A percentile compares a stretch with the other conserved stretches of the same genome.
phyloP scores from a whole-genome alignment of 2,888 invertebrate genomes.

The Clepsis dumicolana region DNA sequence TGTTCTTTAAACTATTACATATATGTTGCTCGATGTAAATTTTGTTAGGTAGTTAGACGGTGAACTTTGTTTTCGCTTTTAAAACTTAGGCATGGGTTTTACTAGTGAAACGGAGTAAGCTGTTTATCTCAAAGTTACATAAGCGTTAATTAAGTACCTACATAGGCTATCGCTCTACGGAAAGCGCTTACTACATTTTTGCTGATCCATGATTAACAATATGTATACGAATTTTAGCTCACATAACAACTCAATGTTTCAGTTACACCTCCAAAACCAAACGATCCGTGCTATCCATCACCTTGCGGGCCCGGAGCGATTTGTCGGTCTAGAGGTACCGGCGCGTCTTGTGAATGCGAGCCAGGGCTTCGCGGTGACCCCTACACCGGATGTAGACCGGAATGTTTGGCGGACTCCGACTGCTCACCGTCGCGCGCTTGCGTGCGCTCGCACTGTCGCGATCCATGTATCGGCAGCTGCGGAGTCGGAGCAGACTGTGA shows the following conservation, averaged over 20 bases:
- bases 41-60: conserved; percentile 34
- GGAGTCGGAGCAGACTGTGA: conserved; percentile 93
- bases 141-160: neutral
- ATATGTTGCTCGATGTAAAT: conserved; percentile 34
- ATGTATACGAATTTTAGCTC: conserved; percentile 10
- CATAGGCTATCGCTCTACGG: conserved; percentile 50
- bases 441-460: conserved; percentile 92
- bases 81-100: conserved; percentile 86
- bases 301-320: conserved; percentile 94
- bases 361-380: conserved; percentile 91
- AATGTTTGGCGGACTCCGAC: conserved; percentile 95
- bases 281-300: conserved; percentile 93
- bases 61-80: conserved; percentile 70
- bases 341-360: conserved; percentile 91
- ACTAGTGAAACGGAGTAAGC: conserved; percentile 75
- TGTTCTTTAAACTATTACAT: conserved; percentile 44
- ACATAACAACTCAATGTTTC: conserved; percentile 54
- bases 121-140: conserved; percentile 44
- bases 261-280: conserved; percentile 76
- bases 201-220: conserved; percentile 11
- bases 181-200: conserved; percentile 65
- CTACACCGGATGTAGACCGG: conserved; percentile 92
- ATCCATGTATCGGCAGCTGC: conserved; percentile 93
- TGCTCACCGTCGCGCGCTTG: conserved; percentile 94
- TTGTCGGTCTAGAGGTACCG: conserved; percentile 90